Evolutionary conservation across 2,888 invertebrate genomes (phyloP).

Genomic region (Drosophila anomelani): DNA sequence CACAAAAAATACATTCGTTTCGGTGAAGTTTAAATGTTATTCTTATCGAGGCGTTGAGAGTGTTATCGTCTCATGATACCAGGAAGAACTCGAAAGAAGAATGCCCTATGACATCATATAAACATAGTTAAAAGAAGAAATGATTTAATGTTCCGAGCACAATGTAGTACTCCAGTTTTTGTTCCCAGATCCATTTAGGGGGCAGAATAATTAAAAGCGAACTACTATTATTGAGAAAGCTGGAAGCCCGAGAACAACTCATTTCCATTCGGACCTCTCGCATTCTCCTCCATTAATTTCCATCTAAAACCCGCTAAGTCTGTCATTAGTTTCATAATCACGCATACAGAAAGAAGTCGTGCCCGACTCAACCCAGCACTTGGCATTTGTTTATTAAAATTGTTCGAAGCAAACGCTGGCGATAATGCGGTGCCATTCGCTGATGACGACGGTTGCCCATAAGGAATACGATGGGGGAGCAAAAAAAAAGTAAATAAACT

Average conservation of each 20-base stretch:
- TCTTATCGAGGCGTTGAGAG: conserved; percentile 5
- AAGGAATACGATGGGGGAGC: conserved; percentile 35
- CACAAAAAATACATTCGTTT: not conserved
- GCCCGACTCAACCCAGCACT: conserved; percentile 39
- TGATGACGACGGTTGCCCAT: conserved; percentile 50
- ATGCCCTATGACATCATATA: conserved; percentile 34
- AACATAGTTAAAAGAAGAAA: conserved; percentile 9
- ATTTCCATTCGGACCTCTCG: conserved; percentile 19
- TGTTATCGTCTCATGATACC: conserved; percentile 26
- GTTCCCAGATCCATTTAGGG: conserved; percentile 33
- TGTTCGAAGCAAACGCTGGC: conserved; percentile 31
- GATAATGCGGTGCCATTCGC: conserved; percentile 16
- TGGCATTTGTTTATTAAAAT: conserved; percentile 66
- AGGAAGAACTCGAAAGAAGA: not conserved
- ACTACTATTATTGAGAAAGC: conserved; percentile 19
- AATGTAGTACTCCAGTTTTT: conserved; percentile 16
- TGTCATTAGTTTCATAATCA: conserved; percentile 61
- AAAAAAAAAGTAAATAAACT: not conserved
- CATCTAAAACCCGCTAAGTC: conserved; percentile 48
- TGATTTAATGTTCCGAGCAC: conserved; percentile 9
- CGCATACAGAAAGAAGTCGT: conserved; percentile 30
- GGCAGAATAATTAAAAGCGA: conserved; percentile 34
- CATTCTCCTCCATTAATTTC: conserved; percentile 15
- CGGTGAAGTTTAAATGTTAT: not conserved
- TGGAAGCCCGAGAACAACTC: conserved; percentile 9